Conservation (phyloP, 2,113 vertebrate genomes). For the Rhea pennata region DNA sequence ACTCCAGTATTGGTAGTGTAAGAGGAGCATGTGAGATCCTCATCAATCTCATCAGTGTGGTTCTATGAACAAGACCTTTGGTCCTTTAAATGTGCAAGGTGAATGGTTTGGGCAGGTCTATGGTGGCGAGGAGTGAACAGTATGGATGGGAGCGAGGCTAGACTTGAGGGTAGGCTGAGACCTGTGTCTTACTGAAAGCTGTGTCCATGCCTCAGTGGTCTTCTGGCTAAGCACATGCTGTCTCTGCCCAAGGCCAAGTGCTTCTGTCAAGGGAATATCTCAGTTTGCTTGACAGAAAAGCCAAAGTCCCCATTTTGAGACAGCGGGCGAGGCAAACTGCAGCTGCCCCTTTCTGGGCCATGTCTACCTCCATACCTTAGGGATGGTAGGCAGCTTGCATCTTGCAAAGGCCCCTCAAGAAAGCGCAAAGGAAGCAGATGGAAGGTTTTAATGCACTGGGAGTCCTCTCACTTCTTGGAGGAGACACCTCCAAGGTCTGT, state of each 20-base stretch:
- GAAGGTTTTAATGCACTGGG: neutral
- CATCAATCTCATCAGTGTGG: rapidly evolving
- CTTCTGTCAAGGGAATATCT: neutral
- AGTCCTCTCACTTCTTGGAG: neutral
- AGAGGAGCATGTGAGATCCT: neutral
- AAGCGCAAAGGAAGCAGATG: neutral
- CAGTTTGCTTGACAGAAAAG: neutral
- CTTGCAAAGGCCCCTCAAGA: neutral
- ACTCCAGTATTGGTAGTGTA: neutral
- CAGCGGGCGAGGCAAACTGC: neutral
- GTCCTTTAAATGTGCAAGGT: neutral
- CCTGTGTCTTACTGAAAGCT: too few relatives aligned
- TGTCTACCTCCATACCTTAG: too few relatives aligned
- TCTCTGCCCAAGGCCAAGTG: neutral
- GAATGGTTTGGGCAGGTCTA: neutral
- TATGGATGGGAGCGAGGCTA: neutral
- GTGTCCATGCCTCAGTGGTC: neutral
- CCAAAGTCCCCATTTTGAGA: neutral
- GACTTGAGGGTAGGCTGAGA: too few relatives aligned
- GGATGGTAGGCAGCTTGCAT: too few relatives aligned
- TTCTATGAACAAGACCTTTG: neutral
- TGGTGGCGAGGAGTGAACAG: neutral
- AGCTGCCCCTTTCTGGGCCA: rapidly evolving
- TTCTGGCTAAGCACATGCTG: rapidly evolving
- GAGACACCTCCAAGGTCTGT: neutral